Base-by-base conservation (phyloP, 2,888 invertebrate species). In the Eupithecia centaureata region DNA sequence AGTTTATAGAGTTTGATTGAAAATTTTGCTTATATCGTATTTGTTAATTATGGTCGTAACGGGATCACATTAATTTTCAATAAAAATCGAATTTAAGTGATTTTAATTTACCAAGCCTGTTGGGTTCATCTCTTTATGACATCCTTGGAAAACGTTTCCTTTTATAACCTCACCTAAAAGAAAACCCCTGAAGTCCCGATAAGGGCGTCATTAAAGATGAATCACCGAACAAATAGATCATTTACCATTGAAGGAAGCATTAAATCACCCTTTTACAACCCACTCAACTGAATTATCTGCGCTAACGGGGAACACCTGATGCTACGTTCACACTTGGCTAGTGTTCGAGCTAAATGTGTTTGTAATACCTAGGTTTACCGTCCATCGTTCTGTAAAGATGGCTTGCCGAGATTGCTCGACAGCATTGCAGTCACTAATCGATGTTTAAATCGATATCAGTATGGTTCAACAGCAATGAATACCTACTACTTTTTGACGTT, bases 211-310 rank as follows among this genome's bases (percentile, higher is more conserved):
- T 33, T 32, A 70, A 63, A 52, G 65, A 52, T 67, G 67, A 56
- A 32, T 67, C 65, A 63, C 64, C 42, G 70, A 59, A 27, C 28
- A 47, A 69, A 67, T 67, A 69, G 70, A 60, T 68, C 61, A 69
- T 73, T 70, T 47, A 52, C 60, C 28, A 64, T 66, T 61, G 57
- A 65, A 68, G 57, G 66, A 54, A 67, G 28, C 70, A 66, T 70
- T 71, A 70, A 70, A 73, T 72, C 73, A 68, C 70, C 67, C 65
- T 72, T 72, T 71, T 73, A 75, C 60, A 65, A 65, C 61, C 67
- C 72, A 72, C 70, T 75, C 72, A 70, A 75, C 59, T 57, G 66
- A 75, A 70, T 75, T 73, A 75, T 72, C 63, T 65, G 28, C 47
- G 30, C 67, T 72, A 35, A 65, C 64, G 60, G 38, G 42, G 61